phyloP scores from a whole-genome alignment of 2,797 vertebrate genomes.

The Arrhamphus sclerolepis region DNA sequence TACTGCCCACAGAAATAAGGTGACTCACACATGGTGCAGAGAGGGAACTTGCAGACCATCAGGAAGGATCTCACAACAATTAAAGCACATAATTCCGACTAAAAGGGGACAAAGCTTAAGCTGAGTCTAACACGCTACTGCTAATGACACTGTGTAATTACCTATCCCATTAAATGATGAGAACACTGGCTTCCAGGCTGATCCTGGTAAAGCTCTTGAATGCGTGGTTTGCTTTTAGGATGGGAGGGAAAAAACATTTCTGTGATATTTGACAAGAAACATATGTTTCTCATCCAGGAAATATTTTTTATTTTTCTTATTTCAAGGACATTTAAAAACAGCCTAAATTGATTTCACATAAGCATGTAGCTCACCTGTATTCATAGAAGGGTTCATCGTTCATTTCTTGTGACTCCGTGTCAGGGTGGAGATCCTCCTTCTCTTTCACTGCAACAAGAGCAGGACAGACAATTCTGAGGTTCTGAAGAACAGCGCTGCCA shows the following conservation, averaged over 20 bases:
- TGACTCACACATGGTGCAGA: constrained; percentile 24
- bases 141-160: constrained; percentile 54
- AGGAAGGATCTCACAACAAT: constrained; percentile 23
- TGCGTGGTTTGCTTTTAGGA: constrained; percentile 74
- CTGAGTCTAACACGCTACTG: constrained; percentile 32
- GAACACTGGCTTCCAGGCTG: constrained; percentile 61
- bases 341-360: constrained; percentile 31
- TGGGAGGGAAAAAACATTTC: constrained; percentile 56
- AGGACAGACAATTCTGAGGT: constrained; percentile 34
- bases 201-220: constrained; percentile 68
- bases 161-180: constrained; percentile 68
- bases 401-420: constrained; percentile 84
- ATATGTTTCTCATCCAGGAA: constrained; percentile 25
- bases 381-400: constrained; percentile 88
- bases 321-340: constrained; percentile 22
- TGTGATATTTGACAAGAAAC: constrained; percentile 52
- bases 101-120: constrained; percentile 38
- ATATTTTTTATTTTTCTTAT: constrained; percentile 36
- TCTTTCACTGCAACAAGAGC: constrained; percentile 88
- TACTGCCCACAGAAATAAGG: constrained; percentile 11
- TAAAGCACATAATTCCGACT: constrained; percentile 40
- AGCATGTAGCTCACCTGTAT: constrained; percentile 87
- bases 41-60: constrained; percentile 27
- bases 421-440: constrained; percentile 89
- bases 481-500: constrained; percentile 25